Conservation (phyloP, 1,140 invertebrate genomes). For the Piezodorus guildinii region DNA sequence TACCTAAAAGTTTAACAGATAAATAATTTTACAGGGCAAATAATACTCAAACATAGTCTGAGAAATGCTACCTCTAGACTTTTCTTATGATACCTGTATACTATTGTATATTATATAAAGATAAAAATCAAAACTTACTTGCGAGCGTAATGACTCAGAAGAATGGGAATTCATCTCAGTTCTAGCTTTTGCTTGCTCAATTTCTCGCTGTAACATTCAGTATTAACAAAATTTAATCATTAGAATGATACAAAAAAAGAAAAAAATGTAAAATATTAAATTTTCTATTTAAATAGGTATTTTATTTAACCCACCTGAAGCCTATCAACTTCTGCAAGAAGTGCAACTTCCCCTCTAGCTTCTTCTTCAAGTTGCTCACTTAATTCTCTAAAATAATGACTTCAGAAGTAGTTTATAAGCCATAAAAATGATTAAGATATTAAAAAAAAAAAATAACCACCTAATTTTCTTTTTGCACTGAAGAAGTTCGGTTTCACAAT, state of each 20-base stretch:
- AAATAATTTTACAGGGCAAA: no score
- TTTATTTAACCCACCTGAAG: conserved; percentile 32
- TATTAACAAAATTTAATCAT: no score
- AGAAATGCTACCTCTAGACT: no score
- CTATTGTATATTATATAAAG: neutral
- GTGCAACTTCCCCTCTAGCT: conserved; percentile 59
- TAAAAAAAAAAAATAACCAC: conserved; percentile 35
- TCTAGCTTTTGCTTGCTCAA: conserved; percentile 68
- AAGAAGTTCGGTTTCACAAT: conserved; percentile 75
- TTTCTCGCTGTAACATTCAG: conserved; percentile 47
- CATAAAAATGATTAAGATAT: neutral
- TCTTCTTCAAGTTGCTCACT: conserved; percentile 49
- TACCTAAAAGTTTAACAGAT: conserved; percentile 38
- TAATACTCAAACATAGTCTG: no score
- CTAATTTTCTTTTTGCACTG: conserved; percentile 82
- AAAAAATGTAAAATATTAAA: no score
- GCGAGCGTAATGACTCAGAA: conserved; percentile 65
- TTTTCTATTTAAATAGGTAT: no score
- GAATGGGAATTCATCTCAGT: conserved; percentile 67
- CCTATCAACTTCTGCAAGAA: conserved; percentile 65
- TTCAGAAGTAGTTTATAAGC: no score
- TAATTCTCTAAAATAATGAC: conserved; percentile 37
- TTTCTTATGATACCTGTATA: no score
- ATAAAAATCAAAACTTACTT: conserved; percentile 38
- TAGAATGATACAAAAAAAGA: no score